Percentiles rank a stretch among this genome's conserved stretches.
Conservation (phyloP, 2,113 vertebrate genomes). For the Rallus limicola region DNA sequence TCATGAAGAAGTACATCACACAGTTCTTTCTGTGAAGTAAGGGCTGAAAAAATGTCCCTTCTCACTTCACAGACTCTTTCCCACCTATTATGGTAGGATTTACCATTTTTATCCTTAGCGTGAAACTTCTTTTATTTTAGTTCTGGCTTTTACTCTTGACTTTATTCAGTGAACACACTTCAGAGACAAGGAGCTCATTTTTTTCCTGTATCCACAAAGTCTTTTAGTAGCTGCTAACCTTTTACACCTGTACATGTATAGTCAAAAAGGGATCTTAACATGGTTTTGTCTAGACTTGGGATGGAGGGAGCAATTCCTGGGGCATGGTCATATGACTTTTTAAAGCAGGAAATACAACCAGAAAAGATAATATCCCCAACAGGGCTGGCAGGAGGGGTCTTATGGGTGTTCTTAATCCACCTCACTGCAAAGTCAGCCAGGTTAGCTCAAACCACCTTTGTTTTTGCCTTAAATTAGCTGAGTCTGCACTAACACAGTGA, state of each 20-base stretch:
- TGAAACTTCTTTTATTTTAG: background rate
- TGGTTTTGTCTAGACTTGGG: constrained; percentile 11
- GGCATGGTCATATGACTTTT: background rate
- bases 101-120: background rate
- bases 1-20: fast-evolving
- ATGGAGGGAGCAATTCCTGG: background rate
- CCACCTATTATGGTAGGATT: background rate
- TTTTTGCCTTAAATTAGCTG: constrained; percentile 16
- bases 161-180: background rate
- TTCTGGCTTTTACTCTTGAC: background rate
- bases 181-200: background rate
- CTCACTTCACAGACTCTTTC: background rate
- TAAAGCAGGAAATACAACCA: background rate
- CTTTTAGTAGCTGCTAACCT: background rate
- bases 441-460: constrained; percentile 55
- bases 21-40: background rate
- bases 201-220: background rate
- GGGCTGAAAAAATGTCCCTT: background rate
- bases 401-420: background rate
- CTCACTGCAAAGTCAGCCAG: background rate
- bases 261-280: background rate
- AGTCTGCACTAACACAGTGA: constrained; percentile 3
- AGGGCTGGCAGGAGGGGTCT: background rate
- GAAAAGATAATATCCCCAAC: background rate
- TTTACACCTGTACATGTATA: background rate